Evolutionary conservation across 1,140 invertebrate species (phyloP).

Genomic region (Luehdorfia chinensis): DNA sequence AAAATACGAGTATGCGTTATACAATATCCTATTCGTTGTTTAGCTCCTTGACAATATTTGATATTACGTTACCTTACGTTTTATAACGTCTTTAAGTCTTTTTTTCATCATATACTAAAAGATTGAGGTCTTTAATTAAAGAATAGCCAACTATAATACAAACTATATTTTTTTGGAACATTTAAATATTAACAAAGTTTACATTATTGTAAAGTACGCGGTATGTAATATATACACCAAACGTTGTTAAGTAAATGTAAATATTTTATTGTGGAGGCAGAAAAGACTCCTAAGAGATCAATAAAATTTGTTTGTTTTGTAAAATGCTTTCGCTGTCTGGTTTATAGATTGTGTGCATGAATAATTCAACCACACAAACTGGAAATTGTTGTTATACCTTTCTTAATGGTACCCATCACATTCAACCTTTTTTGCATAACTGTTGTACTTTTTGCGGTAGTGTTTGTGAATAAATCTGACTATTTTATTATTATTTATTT

Average conservation of each 20-base stretch:
- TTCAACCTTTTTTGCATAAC: conserved; percentile 9
- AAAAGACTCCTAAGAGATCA: conserved; percentile 74
- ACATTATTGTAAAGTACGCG: too few relatives aligned
- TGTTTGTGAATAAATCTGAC: neutral
- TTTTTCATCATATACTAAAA: too few relatives aligned
- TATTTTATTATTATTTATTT: neutral
- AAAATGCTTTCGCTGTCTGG: conserved; percentile 68
- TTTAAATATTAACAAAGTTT: too few relatives aligned
- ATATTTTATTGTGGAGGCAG: conserved; percentile 71
- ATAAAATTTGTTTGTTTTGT: conserved; percentile 77
- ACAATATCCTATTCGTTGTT: too few relatives aligned
- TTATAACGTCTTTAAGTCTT: too few relatives aligned
- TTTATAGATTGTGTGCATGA: conserved; percentile 74
- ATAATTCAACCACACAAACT: conserved; percentile 70
- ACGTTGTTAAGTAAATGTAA: conserved; percentile 73
- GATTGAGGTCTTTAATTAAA: too few relatives aligned
- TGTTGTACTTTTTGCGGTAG: neutral
- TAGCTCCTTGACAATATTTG: too few relatives aligned
- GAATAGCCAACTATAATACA: too few relatives aligned
- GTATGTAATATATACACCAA: conserved; percentile 43
- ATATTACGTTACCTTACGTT: too few relatives aligned
- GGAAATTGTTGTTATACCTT: conserved; percentile 31
- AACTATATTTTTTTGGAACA: too few relatives aligned
- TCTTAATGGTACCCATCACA: conserved; percentile 15
- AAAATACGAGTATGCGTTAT: too few relatives aligned